Evolutionary conservation across 1,140 invertebrate species (phyloP), one percentile per base, ranked within the genome.

Genomic region (Drosophila busckii): DNA sequence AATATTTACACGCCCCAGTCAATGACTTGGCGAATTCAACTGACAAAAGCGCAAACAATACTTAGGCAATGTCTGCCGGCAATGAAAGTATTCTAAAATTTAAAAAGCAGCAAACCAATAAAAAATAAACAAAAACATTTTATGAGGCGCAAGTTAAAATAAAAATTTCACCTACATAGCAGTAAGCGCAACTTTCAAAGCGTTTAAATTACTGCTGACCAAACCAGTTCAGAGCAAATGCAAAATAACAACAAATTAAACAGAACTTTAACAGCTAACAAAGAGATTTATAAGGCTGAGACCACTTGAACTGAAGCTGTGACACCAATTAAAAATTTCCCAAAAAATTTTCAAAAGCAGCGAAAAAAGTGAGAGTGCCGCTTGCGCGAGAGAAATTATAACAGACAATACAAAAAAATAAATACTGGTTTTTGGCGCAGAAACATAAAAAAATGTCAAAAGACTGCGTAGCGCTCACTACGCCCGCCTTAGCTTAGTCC

Each of bases 331-430:
- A 63, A 54, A 64, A 64, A 68, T 20, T 48, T 25, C 34, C 56
- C 44, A 66, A 22, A 38, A n/a, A 29, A 12, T 44, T 67, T 35
- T 17, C 26, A 37, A 15, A 13, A 32, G 7, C 23, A 15, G 38
- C 32, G 8, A 19, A 35, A 67, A 80, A 80, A 80, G 73, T 73
- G 73, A 80, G 73, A 80, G 71, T 78, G 70, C 41, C 25, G 53
- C 31, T 50, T 28, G 15, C 25, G 53, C 32, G 59, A 80, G 75
- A 73, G 73, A 80, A 80, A 80, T 73, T 78, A 80, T 65, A 80
- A 42, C 68, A 69, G 66, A 7, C n/a, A 42, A 44, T 7, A 34
- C 13, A 15, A 17, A 34, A 29, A 8, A 6, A 10, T 16, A 42
- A 61, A 61, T 61, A 61, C 58, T 55, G 58, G 58, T 60, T 61